phyloP scores from a whole-genome alignment of 2,888 invertebrate genomes.

The Ischnura elegans region DNA sequence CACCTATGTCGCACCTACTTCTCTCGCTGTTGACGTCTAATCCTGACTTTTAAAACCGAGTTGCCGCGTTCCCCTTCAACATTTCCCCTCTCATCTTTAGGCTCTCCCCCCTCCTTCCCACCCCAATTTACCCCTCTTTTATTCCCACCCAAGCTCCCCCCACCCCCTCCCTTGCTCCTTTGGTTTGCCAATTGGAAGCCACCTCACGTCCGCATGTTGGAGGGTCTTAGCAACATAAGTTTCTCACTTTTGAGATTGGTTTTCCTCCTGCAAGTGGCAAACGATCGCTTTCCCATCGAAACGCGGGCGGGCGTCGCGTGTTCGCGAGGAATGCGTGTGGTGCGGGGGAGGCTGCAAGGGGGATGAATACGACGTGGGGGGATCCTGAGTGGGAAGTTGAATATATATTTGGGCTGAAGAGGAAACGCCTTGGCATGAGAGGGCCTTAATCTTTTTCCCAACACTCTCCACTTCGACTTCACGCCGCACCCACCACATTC shows the following conservation, averaged over 20 bases:
- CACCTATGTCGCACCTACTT: not conserved
- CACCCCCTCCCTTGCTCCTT: not conserved
- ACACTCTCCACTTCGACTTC: not conserved
- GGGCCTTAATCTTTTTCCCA: not conserved
- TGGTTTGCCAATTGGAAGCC: constrained; percentile 34
- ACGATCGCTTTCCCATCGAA: constrained; percentile 26
- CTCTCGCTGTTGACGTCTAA: not conserved
- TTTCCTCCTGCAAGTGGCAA: not conserved
- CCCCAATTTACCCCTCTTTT: no score
- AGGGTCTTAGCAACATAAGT: constrained; percentile 25
- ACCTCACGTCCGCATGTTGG: constrained; percentile 14
- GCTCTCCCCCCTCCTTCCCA: not conserved
- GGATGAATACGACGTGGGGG: not conserved
- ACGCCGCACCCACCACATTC: not conserved
- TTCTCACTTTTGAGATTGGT: constrained; percentile 35
- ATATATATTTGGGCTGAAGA: not conserved
- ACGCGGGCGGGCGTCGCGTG: not conserved
- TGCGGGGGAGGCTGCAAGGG: not conserved
- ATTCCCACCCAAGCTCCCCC: no score
- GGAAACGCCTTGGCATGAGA: not conserved
- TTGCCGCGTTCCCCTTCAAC: no score
- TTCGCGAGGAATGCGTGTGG: not conserved
- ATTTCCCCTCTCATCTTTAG: not conserved
- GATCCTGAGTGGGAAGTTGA: not conserved
- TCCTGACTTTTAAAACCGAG: constrained; percentile 3